Evolutionary conservation across 2,113 vertebrate genomes (phyloP), one percentile per base, ranked within the genome.

Genomic region (Dromiciops gliroides): DNA sequence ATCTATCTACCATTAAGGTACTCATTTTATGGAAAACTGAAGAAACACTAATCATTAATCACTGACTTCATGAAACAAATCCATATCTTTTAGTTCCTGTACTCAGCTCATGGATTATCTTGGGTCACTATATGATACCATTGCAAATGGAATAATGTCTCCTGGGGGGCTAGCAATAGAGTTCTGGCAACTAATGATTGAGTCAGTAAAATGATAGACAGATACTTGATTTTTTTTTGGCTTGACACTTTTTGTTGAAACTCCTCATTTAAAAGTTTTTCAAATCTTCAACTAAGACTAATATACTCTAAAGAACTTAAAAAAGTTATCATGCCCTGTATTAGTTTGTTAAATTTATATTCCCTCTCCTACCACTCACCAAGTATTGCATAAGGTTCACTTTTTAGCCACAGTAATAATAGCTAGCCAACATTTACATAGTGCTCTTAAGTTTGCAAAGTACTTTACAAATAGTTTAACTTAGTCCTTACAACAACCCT

Each of bases 41-140:
- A n/a, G n/a, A n/a, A n/a, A n/a, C n/a, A n/a, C 48, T 89, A 95
- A 23, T 67, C 53, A 3, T 94, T 93, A 95, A 50, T 48, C 67
- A 60, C 51, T 96, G 92, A 25, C 50, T 95, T 24, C 93, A 94
- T 93, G 92, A 92, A 95, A 6, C 48, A 94, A 96, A 90, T 96
- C 97, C 47, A 95, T 93, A 94, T 37, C 25, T 51, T 48, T 89
- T 91, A 56, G 31, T 92, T 96, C 92, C 97, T 93, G 93, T 56
- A 91, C 60, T 96, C 96, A 92, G 90, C 90, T 89, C 48, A 26
- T 23, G 83, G 96, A 89, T 93, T 96, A 94, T 95, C 95, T 94
- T 94, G 95, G 97, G 95, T 97, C 93, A 91, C 88, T 92, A 37
- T 90, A 96, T 97, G 94, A 75, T 51, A 93, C 93, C 89, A 91